Evolutionary conservation across 2,888 invertebrate species (phyloP).

Genomic region (Entomobrya proxima): DNA sequence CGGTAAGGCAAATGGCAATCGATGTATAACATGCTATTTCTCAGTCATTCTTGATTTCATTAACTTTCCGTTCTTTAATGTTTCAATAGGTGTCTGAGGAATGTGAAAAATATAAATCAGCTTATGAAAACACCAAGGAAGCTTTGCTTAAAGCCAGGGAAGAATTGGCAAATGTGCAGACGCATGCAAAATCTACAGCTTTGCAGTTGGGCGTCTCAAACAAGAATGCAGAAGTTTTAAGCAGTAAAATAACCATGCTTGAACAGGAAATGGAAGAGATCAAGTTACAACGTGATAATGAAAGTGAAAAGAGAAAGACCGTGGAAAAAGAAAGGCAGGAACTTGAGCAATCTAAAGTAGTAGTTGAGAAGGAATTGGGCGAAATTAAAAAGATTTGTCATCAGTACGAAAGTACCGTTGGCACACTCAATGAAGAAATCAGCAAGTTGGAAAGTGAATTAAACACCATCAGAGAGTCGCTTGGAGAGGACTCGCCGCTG

Average conservation of each 20-base stretch:
- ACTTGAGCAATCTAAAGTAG: slow-evolving; percentile 44
- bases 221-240: slow-evolving; percentile 70
- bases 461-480: slow-evolving; percentile 69
- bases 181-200: slow-evolving; percentile 60
- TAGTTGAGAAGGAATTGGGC: slow-evolving; percentile 65
- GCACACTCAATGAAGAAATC: slow-evolving; percentile 70
- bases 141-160: slow-evolving; percentile 68
- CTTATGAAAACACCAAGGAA: slow-evolving; percentile 65
- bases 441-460: slow-evolving; percentile 73
- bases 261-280: slow-evolving; percentile 69
- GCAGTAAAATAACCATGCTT: slow-evolving; percentile 54
- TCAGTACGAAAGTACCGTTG: slow-evolving; percentile 73
- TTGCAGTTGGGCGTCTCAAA: slow-evolving; percentile 69
- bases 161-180: slow-evolving; percentile 66
- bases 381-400: slow-evolving; percentile 71
- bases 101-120: slow-evolving; percentile 67
- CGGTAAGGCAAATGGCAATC: slow-evolving; percentile 57
- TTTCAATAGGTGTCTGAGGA: slow-evolving; percentile 69
- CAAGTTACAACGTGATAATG: slow-evolving; percentile 65
- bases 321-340: slow-evolving; percentile 53
- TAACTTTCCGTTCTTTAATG: not conserved
- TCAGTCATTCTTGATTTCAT: not conserved
- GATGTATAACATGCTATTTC: not conserved
- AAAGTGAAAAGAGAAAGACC: slow-evolving; percentile 62
- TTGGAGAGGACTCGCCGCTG: slow-evolving; percentile 75